Conservation (phyloP, 2,113 vertebrate genomes). For the Clinocottus analis region DNA sequence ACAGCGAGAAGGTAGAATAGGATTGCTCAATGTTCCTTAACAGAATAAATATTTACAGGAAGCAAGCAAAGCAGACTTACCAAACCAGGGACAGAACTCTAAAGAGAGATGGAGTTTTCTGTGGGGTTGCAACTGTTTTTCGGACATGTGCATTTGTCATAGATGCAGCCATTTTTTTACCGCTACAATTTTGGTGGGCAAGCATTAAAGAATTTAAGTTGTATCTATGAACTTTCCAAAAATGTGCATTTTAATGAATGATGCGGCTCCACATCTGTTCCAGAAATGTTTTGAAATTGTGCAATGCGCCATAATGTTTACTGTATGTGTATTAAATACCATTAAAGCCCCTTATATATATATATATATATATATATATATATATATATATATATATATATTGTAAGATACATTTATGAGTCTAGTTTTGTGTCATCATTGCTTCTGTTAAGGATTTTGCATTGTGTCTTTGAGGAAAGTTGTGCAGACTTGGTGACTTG, state of each 20-base stretch:
- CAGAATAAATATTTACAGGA: constrained; percentile 65
- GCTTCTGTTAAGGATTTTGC: neutral
- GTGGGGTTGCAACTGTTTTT: neutral
- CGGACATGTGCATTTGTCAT: neutral
- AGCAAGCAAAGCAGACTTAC: constrained; percentile 16
- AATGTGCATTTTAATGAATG: neutral
- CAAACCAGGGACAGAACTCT: constrained; percentile 13
- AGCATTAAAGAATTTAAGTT: neutral
- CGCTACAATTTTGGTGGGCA: neutral
- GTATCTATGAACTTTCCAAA: neutral
- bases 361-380: no score
- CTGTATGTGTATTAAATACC: neutral
- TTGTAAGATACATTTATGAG: neutral
- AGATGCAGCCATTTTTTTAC: neutral
- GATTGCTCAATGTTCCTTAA: constrained; percentile 33
- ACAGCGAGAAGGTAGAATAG: constrained; percentile 14
- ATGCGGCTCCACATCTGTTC: neutral
- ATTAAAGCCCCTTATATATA: neutral
- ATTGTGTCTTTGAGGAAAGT: neutral
- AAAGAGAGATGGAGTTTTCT: neutral
- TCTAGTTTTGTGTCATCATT: neutral
- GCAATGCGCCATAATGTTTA: neutral
- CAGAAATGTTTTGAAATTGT: neutral
- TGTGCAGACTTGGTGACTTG: constrained; percentile 13
- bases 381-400: no score